These are phyloP conservation scores for Laupala kohalensis DNA, from an alignment of 1,140 invertebrate species.

Conservation along the genomic window DNA sequence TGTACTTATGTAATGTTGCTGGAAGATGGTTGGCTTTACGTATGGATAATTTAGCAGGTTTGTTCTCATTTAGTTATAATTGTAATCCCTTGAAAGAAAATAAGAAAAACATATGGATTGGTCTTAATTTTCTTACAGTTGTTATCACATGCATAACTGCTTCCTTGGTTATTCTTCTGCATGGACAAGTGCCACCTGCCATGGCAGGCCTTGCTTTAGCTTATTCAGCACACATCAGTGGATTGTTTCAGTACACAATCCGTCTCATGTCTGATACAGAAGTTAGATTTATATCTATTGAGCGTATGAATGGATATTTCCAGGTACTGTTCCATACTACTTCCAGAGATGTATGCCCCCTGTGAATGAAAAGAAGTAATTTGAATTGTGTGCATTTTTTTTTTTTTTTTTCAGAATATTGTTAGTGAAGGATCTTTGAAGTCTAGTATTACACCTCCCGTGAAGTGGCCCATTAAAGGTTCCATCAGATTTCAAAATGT, in stretches of 20 bases:
- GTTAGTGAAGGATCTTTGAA: constrained; percentile 20
- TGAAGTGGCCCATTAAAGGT: constrained; percentile 40
- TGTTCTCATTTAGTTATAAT: no score
- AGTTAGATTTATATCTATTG: constrained; percentile 46
- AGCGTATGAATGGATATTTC: constrained; percentile 30
- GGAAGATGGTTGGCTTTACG: constrained; percentile 55
- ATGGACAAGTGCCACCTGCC: constrained; percentile 38
- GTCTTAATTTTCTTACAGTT: neutral
- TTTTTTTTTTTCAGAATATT: constrained; percentile 15
- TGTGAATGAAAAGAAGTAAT: neutral
- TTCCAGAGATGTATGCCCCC: no score
- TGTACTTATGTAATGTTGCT: constrained; percentile 41
- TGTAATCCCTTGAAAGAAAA: neutral
- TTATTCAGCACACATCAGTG: constrained; percentile 49
- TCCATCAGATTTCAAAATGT: constrained; percentile 38
- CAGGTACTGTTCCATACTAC: constrained; percentile 20
- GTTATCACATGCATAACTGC: constrained; percentile 36
- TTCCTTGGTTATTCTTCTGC: constrained; percentile 40
- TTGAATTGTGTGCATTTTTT: neutral
- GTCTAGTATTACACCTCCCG: constrained; percentile 23
- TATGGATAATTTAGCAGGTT: constrained; percentile 42
- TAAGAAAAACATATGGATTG: neutral
- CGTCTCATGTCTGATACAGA: constrained; percentile 50
- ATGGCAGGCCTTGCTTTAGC: constrained; percentile 52
- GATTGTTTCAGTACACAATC: constrained; percentile 50